phyloP scores from a whole-genome alignment of 2,113 vertebrate species.

The Pogonocichla stellata region DNA sequence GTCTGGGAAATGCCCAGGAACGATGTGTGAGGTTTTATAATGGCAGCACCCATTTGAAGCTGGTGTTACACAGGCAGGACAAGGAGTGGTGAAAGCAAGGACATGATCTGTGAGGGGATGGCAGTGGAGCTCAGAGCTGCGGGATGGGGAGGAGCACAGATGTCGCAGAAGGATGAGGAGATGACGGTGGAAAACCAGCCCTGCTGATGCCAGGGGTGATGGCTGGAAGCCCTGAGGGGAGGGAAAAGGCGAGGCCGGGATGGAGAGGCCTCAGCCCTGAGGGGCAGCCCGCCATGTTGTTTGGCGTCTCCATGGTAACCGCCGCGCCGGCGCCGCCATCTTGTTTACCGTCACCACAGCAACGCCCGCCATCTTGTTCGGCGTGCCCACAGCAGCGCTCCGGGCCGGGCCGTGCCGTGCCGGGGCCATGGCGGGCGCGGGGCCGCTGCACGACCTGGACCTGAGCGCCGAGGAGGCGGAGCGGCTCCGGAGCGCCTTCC shows the following conservation, averaged over 20 bases:
- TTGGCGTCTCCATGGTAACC: neutral
- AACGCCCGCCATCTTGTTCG: conserved; percentile 1
- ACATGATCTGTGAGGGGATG: accelerated
- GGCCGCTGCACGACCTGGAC: conserved; percentile 76
- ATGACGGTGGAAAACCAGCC: neutral
- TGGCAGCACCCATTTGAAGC: neutral
- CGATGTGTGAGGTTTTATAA: neutral
- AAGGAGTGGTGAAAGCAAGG: neutral
- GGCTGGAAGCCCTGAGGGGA: neutral
- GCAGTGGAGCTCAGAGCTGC: neutral
- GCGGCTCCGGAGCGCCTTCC: conserved; percentile 79
- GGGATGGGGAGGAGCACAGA: accelerated
- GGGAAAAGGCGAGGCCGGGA: neutral
- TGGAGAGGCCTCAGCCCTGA: neutral
- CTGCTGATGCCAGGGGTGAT: too few relatives aligned
- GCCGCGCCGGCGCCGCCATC: neutral
- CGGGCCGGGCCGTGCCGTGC: neutral
- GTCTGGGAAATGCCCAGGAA: neutral
- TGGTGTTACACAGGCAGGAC: accelerated
- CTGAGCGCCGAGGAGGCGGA: conserved; percentile 82
- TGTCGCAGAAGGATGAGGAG: accelerated
- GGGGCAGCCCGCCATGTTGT: neutral
- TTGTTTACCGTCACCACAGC: neutral
- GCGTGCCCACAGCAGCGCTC: neutral
- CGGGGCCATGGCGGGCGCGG: conserved; percentile 33